Conservation (phyloP, 2,888 invertebrate species). For the Calameuta pallipes region DNA sequence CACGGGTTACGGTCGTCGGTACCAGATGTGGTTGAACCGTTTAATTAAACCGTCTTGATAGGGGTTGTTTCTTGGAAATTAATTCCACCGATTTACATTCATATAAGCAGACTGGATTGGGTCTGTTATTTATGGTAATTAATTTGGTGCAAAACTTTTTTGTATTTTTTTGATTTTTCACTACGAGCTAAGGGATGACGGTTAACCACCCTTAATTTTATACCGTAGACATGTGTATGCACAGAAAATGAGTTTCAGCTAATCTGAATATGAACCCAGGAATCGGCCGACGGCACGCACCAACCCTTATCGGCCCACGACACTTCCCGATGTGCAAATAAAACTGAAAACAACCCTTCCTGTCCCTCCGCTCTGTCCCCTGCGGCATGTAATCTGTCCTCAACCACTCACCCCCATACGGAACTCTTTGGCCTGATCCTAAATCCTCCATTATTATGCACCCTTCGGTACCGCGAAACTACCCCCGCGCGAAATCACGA, state of each 20-base stretch:
- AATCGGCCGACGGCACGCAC: constrained; percentile 29
- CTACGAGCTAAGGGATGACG: too few species aligned
- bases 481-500: constrained; percentile 45
- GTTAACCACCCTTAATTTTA: too few species aligned
- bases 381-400: constrained; percentile 64
- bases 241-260: constrained; percentile 27
- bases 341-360: constrained; percentile 47
- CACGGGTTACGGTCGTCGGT: constrained; percentile 7
- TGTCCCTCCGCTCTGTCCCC: constrained; percentile 36
- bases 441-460: constrained; percentile 65
- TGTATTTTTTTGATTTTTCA: not conserved
- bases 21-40: constrained; percentile 36
- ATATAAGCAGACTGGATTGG: constrained; percentile 36
- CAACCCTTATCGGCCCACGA: constrained; percentile 48
- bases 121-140: constrained; percentile 40
- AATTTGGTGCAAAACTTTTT: not conserved
- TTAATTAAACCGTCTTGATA: constrained; percentile 49
- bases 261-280: constrained; percentile 27
- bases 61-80: constrained; percentile 48
- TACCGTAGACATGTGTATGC: too few species aligned
- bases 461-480: constrained; percentile 42
- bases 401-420: constrained; percentile 51
- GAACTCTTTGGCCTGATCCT: constrained; percentile 52
- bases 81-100: constrained; percentile 48
- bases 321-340: constrained; percentile 53